Base-by-base conservation (phyloP, 2,888 invertebrate genomes). In the Gymnocheta viridis region DNA sequence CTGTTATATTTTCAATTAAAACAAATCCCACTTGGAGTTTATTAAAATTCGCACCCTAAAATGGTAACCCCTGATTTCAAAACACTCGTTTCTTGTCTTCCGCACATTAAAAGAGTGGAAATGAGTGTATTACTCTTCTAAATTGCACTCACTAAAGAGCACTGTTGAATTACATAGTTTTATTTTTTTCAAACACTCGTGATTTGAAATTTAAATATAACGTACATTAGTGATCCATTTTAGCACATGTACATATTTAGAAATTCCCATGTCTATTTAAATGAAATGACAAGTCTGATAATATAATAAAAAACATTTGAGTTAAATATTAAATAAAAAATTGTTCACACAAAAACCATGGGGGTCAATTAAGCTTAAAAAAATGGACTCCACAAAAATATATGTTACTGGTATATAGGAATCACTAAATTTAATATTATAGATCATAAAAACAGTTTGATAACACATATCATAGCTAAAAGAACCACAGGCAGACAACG, bases 321-420 rank as follows among this genome's bases (percentile, higher is more conserved):
- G 70, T 66, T 66, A 38, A 14, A 27, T 35, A 73, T 47, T 35
- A 73, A 60, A 58, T 49, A 64, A 19, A 62, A 22, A 76, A 49
- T 29, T 58, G 54, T 72, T 64, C 62, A 62, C 47, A 56, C 56
- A 54, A 62, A 73, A 69, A 76, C 77, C 56, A 84, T 84, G 69
- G 77, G 84, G 81, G 84, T 78, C 73, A 84, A 78, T 84, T 84
- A 82, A 51, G 38, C 24, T 44, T 9, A 10, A 70, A 62, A 60
- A 76, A 66, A 41, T 49, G 29, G 47, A 74, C 72, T 66, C 73
- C 10, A 58, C 27, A 64, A 72, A 72, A 67, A 19, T 32, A 19
- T 32, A 56, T 70, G 19, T 49, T 5, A 32, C 62, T 56, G 41
- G 1, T 4, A 38, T 24, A 47, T 32, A 56, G 74, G 74, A 79